A percentile compares a stretch with the other conserved stretches of the same genome.
These are phyloP conservation scores for Colistium nudipinnis DNA, from an alignment of 2,113 vertebrate species.

Conservation along the genomic window DNA sequence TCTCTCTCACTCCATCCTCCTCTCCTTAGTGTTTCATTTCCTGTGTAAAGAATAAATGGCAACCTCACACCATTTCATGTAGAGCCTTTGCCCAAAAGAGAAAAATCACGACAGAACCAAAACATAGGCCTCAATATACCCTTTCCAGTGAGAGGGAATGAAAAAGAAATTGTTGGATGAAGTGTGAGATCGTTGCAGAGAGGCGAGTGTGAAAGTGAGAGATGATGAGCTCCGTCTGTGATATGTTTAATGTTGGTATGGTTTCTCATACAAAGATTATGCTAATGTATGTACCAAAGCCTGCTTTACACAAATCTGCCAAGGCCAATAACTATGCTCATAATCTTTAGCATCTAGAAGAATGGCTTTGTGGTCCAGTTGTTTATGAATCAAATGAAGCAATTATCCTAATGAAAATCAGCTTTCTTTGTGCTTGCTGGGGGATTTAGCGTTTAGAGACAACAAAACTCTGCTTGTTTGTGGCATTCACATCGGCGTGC, in stretches of 20 bases:
- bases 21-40: conserved; percentile 60
- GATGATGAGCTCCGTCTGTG: conserved; percentile 69
- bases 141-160: conserved; percentile 26
- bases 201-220: conserved; percentile 54
- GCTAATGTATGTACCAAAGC: conserved; percentile 70
- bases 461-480: conserved; percentile 31
- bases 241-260: conserved; percentile 64
- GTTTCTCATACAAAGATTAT: conserved; percentile 54
- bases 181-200: conserved; percentile 52
- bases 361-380: conserved; percentile 68
- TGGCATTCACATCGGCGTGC: conserved; percentile 15
- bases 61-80: conserved; percentile 26
- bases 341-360: conserved; percentile 65
- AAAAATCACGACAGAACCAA: conserved; percentile 15
- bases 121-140: conserved; percentile 30
- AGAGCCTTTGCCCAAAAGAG: conserved; percentile 16
- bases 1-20: conserved; percentile 2
- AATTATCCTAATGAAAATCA: conserved; percentile 74
- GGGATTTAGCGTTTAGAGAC: conserved; percentile 33
- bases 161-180: conserved; percentile 55
- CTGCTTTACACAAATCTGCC: conserved; percentile 71
- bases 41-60: conserved; percentile 34
- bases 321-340: conserved; percentile 61
- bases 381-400: conserved; percentile 70
- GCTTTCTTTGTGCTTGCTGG: conserved; percentile 39